A percentile compares a stretch with the other conserved stretches of the same genome.
phyloP scores from a whole-genome alignment of 2,113 vertebrate species.

The Sprattus sprattus region DNA sequence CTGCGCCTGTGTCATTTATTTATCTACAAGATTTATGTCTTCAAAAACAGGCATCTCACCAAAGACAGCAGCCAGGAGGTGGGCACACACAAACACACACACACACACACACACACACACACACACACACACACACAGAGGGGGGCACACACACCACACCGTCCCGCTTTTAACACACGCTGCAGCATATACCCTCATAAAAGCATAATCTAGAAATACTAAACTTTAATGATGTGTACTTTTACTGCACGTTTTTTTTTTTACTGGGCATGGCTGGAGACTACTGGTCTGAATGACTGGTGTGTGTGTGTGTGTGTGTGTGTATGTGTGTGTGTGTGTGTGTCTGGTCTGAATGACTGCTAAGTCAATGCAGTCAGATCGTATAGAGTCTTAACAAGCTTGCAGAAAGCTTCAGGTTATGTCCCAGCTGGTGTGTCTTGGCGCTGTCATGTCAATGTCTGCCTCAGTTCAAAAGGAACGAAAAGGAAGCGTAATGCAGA shows the following conservation, averaged over 20 bases:
- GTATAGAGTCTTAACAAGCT: background rate
- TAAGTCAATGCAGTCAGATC: background rate
- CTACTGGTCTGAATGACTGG: background rate
- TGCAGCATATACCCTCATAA: background rate
- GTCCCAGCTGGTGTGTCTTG: background rate
- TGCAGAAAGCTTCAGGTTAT: background rate
- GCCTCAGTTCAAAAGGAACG: background rate
- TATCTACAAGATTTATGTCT: conserved; percentile 58
- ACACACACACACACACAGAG: no score
- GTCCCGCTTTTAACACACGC: background rate
- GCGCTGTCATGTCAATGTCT: background rate
- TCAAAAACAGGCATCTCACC: background rate
- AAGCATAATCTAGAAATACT: background rate
- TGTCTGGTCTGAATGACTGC: background rate
- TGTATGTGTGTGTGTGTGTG: conserved; percentile 6
- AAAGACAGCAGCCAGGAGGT: background rate
- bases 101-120: background rate
- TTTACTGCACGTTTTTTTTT: background rate
- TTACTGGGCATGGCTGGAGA: background rate
- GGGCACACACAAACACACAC: background rate
- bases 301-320: background rate
- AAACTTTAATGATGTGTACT: conserved; percentile 6
- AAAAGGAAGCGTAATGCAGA: background rate
- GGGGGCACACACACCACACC: no score
- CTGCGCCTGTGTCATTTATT: conserved; percentile 54